Conservation (phyloP, 1,140 invertebrate genomes). For the Rhagoletis zephyria region DNA sequence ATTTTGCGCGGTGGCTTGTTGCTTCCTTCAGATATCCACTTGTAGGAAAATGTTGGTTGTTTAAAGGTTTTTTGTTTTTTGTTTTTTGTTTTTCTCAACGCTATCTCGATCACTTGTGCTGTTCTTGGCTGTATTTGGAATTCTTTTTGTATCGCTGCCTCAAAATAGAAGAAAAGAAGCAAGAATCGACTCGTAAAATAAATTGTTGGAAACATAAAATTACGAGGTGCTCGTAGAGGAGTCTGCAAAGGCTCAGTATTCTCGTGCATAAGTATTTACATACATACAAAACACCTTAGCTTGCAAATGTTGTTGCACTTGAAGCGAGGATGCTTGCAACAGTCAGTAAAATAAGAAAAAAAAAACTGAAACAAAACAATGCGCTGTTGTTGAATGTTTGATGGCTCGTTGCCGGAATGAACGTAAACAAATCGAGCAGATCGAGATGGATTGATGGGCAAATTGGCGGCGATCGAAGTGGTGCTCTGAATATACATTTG, state of each 20-base stretch:
- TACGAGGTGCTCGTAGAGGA: background rate
- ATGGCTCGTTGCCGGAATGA: conserved; percentile 43
- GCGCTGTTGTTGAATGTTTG: conserved; percentile 16
- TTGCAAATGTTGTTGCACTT: conserved; percentile 22
- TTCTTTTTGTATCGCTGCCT: background rate
- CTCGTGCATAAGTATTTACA: background rate
- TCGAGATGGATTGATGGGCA: conserved; percentile 48
- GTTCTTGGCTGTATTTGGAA: background rate
- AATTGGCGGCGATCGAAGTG: conserved; percentile 31
- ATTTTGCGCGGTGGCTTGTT: background rate
- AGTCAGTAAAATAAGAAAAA: background rate
- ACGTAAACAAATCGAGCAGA: conserved; percentile 47
- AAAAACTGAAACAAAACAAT: background rate
- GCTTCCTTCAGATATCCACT: conserved; percentile 8
- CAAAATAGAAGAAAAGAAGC: background rate
- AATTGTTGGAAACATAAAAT: conserved; percentile 30
- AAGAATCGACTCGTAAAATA: conserved; percentile 16
- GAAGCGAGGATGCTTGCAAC: background rate
- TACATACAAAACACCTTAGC: background rate
- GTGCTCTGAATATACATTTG: background rate
- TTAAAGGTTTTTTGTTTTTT: background rate
- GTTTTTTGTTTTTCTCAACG: background rate
- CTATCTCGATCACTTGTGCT: conserved; percentile 2
- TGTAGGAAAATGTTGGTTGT: background rate
- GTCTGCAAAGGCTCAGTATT: background rate